Conservation (phyloP, 2,888 invertebrate species). For the Eumacrocentrus americanus region DNA sequence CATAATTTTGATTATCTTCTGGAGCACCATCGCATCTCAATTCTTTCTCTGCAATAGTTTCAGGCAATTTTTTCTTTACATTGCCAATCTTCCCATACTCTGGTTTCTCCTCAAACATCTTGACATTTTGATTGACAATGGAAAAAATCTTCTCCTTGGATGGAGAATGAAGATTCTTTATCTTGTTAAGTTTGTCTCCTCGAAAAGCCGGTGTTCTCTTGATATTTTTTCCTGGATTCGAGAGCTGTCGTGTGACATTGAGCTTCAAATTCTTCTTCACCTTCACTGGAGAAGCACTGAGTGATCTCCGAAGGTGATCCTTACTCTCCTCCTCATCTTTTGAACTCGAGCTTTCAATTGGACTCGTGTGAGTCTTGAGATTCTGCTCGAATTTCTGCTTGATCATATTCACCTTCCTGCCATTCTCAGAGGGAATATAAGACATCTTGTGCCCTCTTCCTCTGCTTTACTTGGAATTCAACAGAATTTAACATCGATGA, state of each 20-base stretch:
- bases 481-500: constrained; percentile 1
- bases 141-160: constrained; percentile 36
- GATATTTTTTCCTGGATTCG: constrained; percentile 66
- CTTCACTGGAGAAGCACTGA: constrained; percentile 35
- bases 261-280: constrained; percentile 42
- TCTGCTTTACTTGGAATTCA: neutral
- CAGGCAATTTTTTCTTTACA: constrained; percentile 33
- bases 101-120: constrained; percentile 41
- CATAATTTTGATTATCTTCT: neutral
- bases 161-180: constrained; percentile 38
- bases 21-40: neutral
- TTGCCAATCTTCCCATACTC: constrained; percentile 37
- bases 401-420: constrained; percentile 34
- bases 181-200: constrained; percentile 57
- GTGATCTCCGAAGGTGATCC: constrained; percentile 29
- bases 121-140: constrained; percentile 39
- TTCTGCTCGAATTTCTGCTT: constrained; percentile 37
- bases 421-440: constrained; percentile 30
- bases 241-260: constrained; percentile 61
- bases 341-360: neutral
- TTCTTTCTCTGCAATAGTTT: neutral
- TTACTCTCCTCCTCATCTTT: constrained; percentile 13
- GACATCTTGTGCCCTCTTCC: constrained; percentile 24
- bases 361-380: constrained; percentile 10
- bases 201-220: constrained; percentile 67